These are phyloP conservation scores for Hemicordylus capensis DNA, from an alignment of 2,113 vertebrate species.

Conservation along the genomic window DNA sequence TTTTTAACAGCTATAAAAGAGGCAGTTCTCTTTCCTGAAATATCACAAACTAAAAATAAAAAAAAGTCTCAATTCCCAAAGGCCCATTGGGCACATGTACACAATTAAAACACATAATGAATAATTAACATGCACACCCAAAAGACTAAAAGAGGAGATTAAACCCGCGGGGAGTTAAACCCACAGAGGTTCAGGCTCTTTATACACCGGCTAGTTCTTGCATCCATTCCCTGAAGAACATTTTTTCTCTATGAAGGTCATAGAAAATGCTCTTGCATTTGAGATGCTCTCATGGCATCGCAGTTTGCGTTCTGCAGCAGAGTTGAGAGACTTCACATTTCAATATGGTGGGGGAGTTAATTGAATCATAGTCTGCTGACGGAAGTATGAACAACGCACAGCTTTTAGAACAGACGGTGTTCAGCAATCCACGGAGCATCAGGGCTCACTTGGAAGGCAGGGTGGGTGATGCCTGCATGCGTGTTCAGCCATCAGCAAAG, in stretches of 20 bases:
- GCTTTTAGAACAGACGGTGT: slow-evolving; percentile 25
- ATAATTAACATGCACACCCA: background rate
- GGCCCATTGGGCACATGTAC: background rate
- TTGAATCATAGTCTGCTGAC: slow-evolving; percentile 15
- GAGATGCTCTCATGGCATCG: background rate
- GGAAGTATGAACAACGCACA: background rate
- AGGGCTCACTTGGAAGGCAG: slow-evolving; percentile 24
- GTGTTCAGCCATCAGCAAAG: slow-evolving; percentile 13
- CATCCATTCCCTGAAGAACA: background rate
- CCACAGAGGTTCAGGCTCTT: background rate
- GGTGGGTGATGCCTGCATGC: background rate
- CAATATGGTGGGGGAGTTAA: background rate
- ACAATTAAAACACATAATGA: background rate
- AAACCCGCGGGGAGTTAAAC: background rate
- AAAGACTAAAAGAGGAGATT: background rate
- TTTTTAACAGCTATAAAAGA: slow-evolving; percentile 5
- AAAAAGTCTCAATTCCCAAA: background rate
- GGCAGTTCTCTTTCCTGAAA: background rate
- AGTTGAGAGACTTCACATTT: background rate
- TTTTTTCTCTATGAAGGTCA: background rate
- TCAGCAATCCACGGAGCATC: background rate
- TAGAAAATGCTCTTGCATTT: background rate
- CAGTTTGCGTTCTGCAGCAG: background rate
- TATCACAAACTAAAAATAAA: background rate
- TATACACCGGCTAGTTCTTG: background rate